A percentile compares a stretch with the other conserved stretches of the same genome.
These are phyloP conservation scores for Caenorhabditis virilis DNA, from an alignment of 2,888 invertebrate species.

Conservation along the genomic window DNA sequence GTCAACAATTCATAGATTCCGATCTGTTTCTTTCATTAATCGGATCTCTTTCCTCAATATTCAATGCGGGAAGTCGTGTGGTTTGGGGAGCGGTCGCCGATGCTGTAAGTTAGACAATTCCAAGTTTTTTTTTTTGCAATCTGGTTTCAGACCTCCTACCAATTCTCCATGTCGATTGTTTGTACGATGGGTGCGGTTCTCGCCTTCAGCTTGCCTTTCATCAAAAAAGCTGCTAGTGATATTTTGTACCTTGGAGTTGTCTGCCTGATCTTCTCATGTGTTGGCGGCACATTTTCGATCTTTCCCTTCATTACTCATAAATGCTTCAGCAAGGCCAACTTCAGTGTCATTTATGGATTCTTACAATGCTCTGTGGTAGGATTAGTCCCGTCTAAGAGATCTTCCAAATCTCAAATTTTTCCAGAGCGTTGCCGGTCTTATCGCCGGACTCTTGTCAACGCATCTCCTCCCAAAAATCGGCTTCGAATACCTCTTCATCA, in stretches of 20 bases:
- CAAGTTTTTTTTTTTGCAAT: neutral
- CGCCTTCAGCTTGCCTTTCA: slow-evolving; percentile 54
- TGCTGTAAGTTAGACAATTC: slow-evolving; percentile 39
- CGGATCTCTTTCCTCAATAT: slow-evolving; percentile 60
- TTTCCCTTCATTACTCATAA: slow-evolving; percentile 62
- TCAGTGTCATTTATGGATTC: slow-evolving; percentile 62
- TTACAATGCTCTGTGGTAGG: slow-evolving; percentile 58
- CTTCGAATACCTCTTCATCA: slow-evolving; percentile 55
- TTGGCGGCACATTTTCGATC: slow-evolving; percentile 64
- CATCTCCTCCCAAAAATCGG: slow-evolving; percentile 52
- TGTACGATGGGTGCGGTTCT: slow-evolving; percentile 57
- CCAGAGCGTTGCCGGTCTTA: slow-evolving; percentile 59
- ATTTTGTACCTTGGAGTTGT: slow-evolving; percentile 48
- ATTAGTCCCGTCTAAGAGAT: neutral
- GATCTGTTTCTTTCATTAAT: slow-evolving; percentile 65
- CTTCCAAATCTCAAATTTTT: slow-evolving; percentile 11
- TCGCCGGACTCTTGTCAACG: slow-evolving; percentile 60
- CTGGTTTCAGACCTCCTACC: slow-evolving; percentile 57
- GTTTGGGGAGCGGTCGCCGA: slow-evolving; percentile 64
- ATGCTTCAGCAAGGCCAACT: slow-evolving; percentile 62
- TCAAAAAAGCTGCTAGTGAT: slow-evolving; percentile 44
- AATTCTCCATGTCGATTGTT: slow-evolving; percentile 61
- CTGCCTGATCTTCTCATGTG: slow-evolving; percentile 58
- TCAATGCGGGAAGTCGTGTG: slow-evolving; percentile 62
- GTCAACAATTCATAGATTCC: slow-evolving; percentile 62